phyloP scores from a whole-genome alignment of 2,888 invertebrate species.

The Ephialtes manifestator region DNA sequence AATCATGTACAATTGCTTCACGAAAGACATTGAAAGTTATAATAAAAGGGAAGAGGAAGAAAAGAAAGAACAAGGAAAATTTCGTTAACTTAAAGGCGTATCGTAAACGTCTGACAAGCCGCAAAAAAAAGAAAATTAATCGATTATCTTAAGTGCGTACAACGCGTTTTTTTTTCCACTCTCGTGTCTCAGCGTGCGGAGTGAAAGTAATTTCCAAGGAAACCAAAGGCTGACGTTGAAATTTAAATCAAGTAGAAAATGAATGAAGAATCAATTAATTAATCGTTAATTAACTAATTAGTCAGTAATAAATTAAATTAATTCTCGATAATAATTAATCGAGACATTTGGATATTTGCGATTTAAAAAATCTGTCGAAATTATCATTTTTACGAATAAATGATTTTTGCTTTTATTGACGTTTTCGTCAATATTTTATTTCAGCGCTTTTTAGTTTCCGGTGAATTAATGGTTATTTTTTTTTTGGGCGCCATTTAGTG shows the following conservation, averaged over 20 bases:
- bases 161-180: slow-evolving; percentile 18
- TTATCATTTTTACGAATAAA: too few relatives aligned
- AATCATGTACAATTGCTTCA: slow-evolving; percentile 53
- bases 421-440: neutral
- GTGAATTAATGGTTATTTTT: slow-evolving; percentile 3
- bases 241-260: slow-evolving; percentile 17
- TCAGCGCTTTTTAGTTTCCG: neutral
- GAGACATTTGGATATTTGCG: neutral
- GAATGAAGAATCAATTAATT: neutral
- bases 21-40: slow-evolving; percentile 36
- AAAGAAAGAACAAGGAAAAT: slow-evolving; percentile 54
- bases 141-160: slow-evolving; percentile 24
- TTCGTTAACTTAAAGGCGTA: slow-evolving; percentile 29
- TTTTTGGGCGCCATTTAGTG: neutral
- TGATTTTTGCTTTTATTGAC: neutral
- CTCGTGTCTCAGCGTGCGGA: slow-evolving; percentile 15
- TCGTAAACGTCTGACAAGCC: slow-evolving; percentile 46
- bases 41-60: neutral
- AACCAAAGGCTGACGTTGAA: neutral
- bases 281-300: neutral
- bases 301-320: slow-evolving; percentile 7
- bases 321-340: slow-evolving; percentile 1
- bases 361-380: neutral
- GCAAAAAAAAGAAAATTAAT: slow-evolving; percentile 42
- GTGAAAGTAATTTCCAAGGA: slow-evolving; percentile 11